Evolutionary conservation across 2,797 vertebrate genomes (phyloP).

Genomic region (Lithobates sylvaticus): DNA sequence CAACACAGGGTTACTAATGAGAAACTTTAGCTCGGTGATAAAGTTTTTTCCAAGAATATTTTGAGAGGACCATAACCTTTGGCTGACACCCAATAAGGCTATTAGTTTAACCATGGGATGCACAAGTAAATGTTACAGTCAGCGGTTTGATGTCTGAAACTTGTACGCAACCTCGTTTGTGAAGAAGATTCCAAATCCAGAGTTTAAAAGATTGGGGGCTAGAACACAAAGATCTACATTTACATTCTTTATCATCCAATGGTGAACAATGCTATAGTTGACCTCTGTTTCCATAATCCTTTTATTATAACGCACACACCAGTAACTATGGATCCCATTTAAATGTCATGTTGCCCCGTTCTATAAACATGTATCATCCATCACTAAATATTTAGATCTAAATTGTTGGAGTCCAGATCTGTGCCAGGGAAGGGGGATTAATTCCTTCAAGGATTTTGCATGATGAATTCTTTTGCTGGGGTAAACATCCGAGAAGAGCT

Average conservation of each 20-base stretch:
- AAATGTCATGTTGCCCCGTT: constrained; percentile 83
- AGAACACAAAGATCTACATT: constrained; percentile 65
- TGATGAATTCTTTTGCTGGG: constrained; percentile 84
- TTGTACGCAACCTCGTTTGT: constrained; percentile 71
- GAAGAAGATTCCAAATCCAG: constrained; percentile 67
- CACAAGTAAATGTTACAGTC: constrained; percentile 81
- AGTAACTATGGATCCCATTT: constrained; percentile 80
- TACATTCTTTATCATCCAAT: constrained; percentile 76
- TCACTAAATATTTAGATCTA: constrained; percentile 89
- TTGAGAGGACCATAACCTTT: constrained; percentile 94
- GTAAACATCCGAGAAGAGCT: constrained; percentile 85
- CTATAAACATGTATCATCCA: constrained; percentile 87
- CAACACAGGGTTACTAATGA: constrained; percentile 94
- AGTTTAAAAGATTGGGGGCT: constrained; percentile 65
- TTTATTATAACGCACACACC: constrained; percentile 74
- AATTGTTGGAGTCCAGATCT: constrained; percentile 83
- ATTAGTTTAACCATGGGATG: constrained; percentile 92
- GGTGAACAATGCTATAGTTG: constrained; percentile 67
- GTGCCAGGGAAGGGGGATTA: constrained; percentile 86
- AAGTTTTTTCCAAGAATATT: constrained; percentile 95
- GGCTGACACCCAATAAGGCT: constrained; percentile 95
- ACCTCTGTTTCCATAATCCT: constrained; percentile 62
- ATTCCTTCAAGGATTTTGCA: constrained; percentile 82
- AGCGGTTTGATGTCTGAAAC: constrained; percentile 79
- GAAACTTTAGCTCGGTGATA: constrained; percentile 89